Evolutionary conservation across 2,113 vertebrate species (phyloP).

Genomic region (Dasyprocta punctata): DNA sequence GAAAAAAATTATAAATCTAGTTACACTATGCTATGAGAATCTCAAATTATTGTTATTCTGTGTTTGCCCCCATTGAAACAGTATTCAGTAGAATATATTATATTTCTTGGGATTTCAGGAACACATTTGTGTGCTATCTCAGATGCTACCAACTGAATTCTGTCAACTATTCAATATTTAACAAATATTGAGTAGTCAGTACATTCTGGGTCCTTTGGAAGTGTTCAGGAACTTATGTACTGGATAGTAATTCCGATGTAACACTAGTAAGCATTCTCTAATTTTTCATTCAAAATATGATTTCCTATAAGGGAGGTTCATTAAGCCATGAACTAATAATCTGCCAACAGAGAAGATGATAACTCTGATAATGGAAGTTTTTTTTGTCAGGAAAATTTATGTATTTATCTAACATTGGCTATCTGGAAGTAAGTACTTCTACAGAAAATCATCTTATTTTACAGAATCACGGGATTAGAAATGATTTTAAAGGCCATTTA

Average conservation of each 20-base stretch:
- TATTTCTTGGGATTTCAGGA: neutral
- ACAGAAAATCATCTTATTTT: neutral
- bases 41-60: neutral
- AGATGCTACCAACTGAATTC: neutral
- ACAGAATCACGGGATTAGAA: neutral
- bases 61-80: neutral
- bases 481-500: neutral
- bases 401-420: constrained; percentile 11
- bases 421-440: neutral
- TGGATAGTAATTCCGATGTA: neutral
- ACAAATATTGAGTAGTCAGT: neutral
- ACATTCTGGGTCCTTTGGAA: neutral
- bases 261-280: neutral
- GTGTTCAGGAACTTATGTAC: neutral
- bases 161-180: neutral
- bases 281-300: neutral
- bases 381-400: neutral
- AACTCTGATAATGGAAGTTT: neutral
- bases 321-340: constrained; percentile 4
- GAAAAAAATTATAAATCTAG: neutral
- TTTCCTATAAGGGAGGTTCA: neutral
- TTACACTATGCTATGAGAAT: neutral
- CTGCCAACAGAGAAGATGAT: neutral
- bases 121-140: neutral
- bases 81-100: neutral